Percentiles rank a stretch among this genome's conserved stretches.
phyloP scores from a whole-genome alignment of 2,113 vertebrate genomes.

The Eubucco bourcierii region DNA sequence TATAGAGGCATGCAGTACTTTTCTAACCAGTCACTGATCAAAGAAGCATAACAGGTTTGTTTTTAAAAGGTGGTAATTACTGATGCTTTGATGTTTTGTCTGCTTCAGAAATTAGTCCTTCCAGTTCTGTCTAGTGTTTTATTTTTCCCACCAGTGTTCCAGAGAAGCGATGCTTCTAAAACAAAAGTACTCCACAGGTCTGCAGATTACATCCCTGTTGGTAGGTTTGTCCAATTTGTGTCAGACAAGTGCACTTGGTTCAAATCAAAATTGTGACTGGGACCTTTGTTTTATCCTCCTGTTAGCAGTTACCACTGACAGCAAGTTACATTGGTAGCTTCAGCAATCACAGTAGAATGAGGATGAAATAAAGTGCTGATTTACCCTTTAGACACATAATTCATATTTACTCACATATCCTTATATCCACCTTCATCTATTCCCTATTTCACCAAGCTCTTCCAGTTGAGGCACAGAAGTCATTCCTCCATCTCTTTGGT shows the following conservation, averaged over 20 bases:
- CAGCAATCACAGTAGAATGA: not conserved
- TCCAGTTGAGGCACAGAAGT: not conserved
- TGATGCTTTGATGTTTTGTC: not conserved
- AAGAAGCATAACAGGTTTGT: not conserved
- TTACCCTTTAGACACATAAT: not conserved
- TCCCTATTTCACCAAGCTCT: not conserved
- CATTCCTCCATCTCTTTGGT: not conserved
- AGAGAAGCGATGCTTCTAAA: not conserved
- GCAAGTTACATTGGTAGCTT: not conserved
- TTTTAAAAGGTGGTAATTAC: not conserved
- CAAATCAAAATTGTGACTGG: not conserved
- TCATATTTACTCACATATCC: not conserved
- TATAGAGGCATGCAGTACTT: not conserved
- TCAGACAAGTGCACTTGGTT: not conserved
- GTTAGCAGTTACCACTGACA: not conserved
- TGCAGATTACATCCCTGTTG: not conserved
- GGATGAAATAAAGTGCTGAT: not conserved
- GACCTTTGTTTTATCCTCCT: not conserved
- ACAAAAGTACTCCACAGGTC: not conserved
- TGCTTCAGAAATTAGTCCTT: not conserved
- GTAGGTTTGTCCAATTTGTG: not conserved
- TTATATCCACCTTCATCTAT: accelerated
- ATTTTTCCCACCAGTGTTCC: not conserved
- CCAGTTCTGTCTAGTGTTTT: not conserved
- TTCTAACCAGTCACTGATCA: not conserved